These are phyloP conservation scores for Drosophila bunnanda DNA, from an alignment of 2,888 invertebrate species.

Conservation along the genomic window DNA sequence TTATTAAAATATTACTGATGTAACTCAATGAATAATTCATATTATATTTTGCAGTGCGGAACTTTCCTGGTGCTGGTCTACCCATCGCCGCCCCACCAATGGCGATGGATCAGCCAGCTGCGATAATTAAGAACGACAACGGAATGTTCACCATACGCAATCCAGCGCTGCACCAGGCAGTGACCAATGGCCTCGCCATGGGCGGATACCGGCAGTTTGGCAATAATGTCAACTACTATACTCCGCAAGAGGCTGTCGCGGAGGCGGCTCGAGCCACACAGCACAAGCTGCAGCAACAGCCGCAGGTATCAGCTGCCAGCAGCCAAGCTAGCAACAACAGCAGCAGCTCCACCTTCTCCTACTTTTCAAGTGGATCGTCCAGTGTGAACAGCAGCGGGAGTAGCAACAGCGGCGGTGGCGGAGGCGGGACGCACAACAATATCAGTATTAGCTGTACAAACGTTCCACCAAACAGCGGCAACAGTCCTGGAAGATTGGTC, in stretches of 20 bases:
- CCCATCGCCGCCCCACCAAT: conserved; percentile 71
- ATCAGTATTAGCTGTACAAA: conserved; percentile 82
- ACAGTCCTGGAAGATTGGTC: conserved; percentile 65
- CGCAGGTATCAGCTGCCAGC: conserved; percentile 24
- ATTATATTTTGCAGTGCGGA: conserved; percentile 57
- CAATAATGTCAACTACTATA: conserved; percentile 82
- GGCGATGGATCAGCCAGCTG: conserved; percentile 86
- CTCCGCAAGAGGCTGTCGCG: conserved; percentile 82
- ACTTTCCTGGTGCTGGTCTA: conserved; percentile 53
- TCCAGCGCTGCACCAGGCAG: conserved; percentile 86
- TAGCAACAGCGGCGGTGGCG: conserved; percentile 22
- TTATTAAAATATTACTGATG: background rate
- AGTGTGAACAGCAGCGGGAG: conserved; percentile 45
- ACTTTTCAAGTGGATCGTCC: conserved; percentile 74
- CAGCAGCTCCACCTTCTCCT: conserved; percentile 68
- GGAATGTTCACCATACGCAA: conserved; percentile 94
- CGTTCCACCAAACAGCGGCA: conserved; percentile 60
- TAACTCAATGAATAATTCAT: background rate
- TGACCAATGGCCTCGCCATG: conserved; percentile 82
- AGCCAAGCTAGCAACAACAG: conserved; percentile 29
- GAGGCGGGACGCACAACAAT: conserved; percentile 79
- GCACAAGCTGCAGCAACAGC: conserved; percentile 58
- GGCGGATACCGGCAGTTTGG: conserved; percentile 82
- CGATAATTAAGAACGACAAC: conserved; percentile 89
- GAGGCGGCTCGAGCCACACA: conserved; percentile 79